Base-by-base conservation (phyloP, 2,888 invertebrate genomes). In the Drosophila ezoana region DNA sequence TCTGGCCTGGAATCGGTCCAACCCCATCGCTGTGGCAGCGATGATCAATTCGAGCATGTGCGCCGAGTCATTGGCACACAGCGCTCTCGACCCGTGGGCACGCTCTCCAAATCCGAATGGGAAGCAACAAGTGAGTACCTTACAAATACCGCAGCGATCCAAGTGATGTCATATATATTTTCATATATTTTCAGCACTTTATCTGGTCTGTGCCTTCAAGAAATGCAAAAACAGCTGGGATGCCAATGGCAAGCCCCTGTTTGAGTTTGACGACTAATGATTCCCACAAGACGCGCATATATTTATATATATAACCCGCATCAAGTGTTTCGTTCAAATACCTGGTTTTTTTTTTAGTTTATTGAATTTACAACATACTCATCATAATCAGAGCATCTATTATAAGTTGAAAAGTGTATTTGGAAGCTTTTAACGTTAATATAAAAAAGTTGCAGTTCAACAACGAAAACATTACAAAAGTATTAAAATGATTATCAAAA, bases 61-160 rank as follows among this genome's bases (percentile, higher is more conserved):
- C 8, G 23, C 14, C 3, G 93, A 94, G 67, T 79, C 82, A 92
- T 75, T 90, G 92, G 68, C 84, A 92, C 67, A 1, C 85, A 88
- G 44, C 83, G 83, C 58, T 91, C 92, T 44, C 89, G 92, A 48
- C 92, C 92, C 47, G 93, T 97, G 77, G 98, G 98, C 11, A 98
- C 98, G 2, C 93, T 98, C 83, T 97, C 98, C 11, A 94, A 94
- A 82, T 94, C 96, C 44, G 98, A 98, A 93, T 98, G 98, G 98
- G 98, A 98, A 93, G 98, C 96, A 69, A 95, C 96, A 74, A 96
- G 98, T 98, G 93, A 95, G 89, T 85, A 4, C 10, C 13, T 28
- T 8, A 28, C 8, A 28, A 28, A 28, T 8, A 28, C 2, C 8
- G 28, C 28, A 2, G 28, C 28, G 28, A 8, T 28, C 28, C 28